Conservation (phyloP, 1,140 invertebrate species). For the Anastrepha ludens region DNA sequence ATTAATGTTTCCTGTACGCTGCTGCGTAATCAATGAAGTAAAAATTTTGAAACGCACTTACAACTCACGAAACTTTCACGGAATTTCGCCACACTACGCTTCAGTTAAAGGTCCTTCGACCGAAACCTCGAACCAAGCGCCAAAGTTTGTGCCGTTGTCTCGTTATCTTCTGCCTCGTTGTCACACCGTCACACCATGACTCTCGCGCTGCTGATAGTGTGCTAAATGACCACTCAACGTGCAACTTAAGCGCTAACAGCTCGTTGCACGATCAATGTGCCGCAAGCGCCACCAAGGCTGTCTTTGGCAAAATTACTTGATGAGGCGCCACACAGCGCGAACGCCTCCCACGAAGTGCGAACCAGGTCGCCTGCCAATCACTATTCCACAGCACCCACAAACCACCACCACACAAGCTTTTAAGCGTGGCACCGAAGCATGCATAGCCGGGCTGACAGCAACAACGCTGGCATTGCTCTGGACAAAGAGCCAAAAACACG, state of each 20-base stretch:
- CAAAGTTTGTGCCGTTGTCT: background rate
- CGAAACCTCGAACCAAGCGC: background rate
- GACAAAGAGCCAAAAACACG: background rate
- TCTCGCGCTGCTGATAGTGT: background rate
- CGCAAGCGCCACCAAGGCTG: background rate
- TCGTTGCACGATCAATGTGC: background rate
- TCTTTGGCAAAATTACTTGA: constrained; percentile 35
- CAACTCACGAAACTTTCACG: background rate
- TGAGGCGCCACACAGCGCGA: background rate
- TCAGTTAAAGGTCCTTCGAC: background rate
- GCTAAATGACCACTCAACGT: background rate
- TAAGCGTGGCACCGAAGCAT: background rate
- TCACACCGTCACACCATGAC: background rate
- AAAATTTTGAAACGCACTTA: constrained; percentile 25
- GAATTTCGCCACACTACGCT: background rate
- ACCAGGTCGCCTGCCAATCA: constrained; percentile 38
- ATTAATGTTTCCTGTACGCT: constrained; percentile 28
- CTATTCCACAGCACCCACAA: background rate
- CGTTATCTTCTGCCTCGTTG: background rate
- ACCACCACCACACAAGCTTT: constrained; percentile 14
- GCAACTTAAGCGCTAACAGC: background rate
- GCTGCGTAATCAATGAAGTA: background rate
- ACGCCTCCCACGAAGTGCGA: background rate
- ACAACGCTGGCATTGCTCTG: background rate
- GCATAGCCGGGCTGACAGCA: background rate